Evolutionary conservation across 1,140 invertebrate species (phyloP).

Genomic region (Drosophila sp.): DNA sequence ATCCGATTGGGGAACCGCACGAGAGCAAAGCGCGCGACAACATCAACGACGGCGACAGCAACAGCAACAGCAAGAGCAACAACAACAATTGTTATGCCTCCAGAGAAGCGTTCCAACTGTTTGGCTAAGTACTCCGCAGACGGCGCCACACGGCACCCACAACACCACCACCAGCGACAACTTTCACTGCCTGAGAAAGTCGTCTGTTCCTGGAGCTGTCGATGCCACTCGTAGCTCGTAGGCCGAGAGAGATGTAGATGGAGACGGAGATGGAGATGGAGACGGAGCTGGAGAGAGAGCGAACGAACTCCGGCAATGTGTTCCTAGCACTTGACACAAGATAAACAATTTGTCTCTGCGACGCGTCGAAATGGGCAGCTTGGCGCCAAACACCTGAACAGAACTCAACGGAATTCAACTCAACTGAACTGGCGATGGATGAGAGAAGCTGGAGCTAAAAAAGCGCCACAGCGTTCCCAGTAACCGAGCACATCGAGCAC

Average conservation of each 20-base stretch:
- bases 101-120: constrained; percentile 47
- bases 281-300: background rate
- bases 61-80: constrained; percentile 8
- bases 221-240: too few relatives aligned
- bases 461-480: constrained; percentile 26
- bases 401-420: constrained; percentile 7
- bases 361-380: constrained; percentile 71
- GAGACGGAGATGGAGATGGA: background rate
- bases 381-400: constrained; percentile 77
- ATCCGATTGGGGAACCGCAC: constrained; percentile 72
- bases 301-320: constrained; percentile 24
- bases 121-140: constrained; percentile 66
- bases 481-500: constrained; percentile 25
- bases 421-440: background rate
- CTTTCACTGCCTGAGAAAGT: constrained; percentile 49
- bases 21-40: constrained; percentile 37
- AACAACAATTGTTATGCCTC: constrained; percentile 8
- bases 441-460: constrained; percentile 13
- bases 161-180: constrained; percentile 52
- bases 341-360: constrained; percentile 80
- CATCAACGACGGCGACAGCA: constrained; percentile 23
- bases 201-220: background rate
- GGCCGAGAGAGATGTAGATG: background rate
- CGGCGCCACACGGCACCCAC: constrained; percentile 67
- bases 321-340: constrained; percentile 74